Base-by-base conservation (phyloP, 2,113 vertebrate species). In the Bambusicola thoracicus region DNA sequence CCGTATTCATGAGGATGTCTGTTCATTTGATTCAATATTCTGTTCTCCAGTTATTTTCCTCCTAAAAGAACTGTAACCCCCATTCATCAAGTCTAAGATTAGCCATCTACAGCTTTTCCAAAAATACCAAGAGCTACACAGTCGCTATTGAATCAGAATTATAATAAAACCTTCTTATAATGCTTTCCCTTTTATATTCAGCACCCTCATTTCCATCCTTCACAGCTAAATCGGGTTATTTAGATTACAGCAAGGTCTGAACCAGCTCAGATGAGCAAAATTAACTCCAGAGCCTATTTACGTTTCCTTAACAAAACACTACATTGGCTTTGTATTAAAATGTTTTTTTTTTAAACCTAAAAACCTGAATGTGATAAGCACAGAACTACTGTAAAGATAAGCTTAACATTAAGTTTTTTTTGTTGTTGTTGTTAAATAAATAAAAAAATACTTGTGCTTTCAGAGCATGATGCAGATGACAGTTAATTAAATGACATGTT, bases 281-380 rank as follows among this genome's bases (percentile, higher is more conserved):
- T 84, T 95, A 75, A 94, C 94, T 93, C 67, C 73, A 81, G 69
- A 94, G 41, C 80, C 69, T 96, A 94, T 96, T 96, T 97, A 94
- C 74, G 92, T 95, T 96, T 94, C 90, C 90, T 96, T 96, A 96
- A 94, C 90, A 83, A 94, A 95, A 90, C 82, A 92, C 89, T 93
- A 58, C 6, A 2, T 76, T 90, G 67, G 16, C n/a, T 92, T 94
- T 84, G 30, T 83, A 78, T 77, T 53, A 68, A 84, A 83, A 90
- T 49, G 11, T 11, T 9, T 41, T 78, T 81, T 81, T 94, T 83
- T 62, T 16, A 51, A 81, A 81, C 29, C 3, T 29, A 61, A 81
- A 82, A 69, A 29, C 36, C 79, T 82, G 63, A 78, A 43, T 91
- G 63, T 48, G 86, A 87, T 95, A 93, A 93, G 67, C 61, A 82